phyloP scores from a whole-genome alignment of 2,888 invertebrate species.

The Caenorhabditis sp. region DNA sequence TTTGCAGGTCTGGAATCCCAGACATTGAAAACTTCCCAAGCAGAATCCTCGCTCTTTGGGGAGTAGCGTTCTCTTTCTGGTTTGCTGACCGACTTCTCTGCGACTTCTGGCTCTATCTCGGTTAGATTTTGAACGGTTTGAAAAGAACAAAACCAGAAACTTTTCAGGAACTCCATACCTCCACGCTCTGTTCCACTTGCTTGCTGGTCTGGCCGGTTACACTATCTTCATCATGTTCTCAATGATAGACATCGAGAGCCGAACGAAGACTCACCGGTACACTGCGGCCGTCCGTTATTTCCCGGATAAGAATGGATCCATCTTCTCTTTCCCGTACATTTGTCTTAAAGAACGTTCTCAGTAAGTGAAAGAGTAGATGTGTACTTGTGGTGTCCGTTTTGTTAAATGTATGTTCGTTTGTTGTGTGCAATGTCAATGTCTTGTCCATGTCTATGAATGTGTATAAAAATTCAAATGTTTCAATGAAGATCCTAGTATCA shows the following conservation, averaged over 20 bases:
- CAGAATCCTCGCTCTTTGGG: slow-evolving; percentile 79
- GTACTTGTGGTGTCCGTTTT: slow-evolving; percentile 12
- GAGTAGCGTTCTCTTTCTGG: slow-evolving; percentile 78
- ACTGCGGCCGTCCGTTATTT: slow-evolving; percentile 76
- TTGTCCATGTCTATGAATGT: slow-evolving; percentile 39
- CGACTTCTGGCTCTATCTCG: slow-evolving; percentile 80
- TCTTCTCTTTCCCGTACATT: slow-evolving; percentile 76
- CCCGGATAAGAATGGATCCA: slow-evolving; percentile 72
- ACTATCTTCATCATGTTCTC: slow-evolving; percentile 82
- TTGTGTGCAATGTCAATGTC: slow-evolving; percentile 28
- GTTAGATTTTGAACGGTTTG: slow-evolving; percentile 45
- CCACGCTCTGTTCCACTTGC: slow-evolving; percentile 81
- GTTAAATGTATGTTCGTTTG: slow-evolving; percentile 13
- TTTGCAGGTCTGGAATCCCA: slow-evolving; percentile 78
- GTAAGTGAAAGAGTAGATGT: slow-evolving; percentile 41
- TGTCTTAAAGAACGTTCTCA: slow-evolving; percentile 69
- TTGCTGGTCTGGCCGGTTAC: slow-evolving; percentile 80
- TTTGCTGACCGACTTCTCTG: slow-evolving; percentile 80
- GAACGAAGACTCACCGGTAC: slow-evolving; percentile 75
- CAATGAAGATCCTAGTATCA: neutral
- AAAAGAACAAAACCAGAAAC: neutral
- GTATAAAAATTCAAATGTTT: neutral
- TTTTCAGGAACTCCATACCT: slow-evolving; percentile 79
- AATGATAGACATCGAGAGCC: slow-evolving; percentile 79
- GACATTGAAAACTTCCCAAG: slow-evolving; percentile 77